Base-by-base conservation (phyloP, 2,888 invertebrate species). In the Aromia moschata region DNA sequence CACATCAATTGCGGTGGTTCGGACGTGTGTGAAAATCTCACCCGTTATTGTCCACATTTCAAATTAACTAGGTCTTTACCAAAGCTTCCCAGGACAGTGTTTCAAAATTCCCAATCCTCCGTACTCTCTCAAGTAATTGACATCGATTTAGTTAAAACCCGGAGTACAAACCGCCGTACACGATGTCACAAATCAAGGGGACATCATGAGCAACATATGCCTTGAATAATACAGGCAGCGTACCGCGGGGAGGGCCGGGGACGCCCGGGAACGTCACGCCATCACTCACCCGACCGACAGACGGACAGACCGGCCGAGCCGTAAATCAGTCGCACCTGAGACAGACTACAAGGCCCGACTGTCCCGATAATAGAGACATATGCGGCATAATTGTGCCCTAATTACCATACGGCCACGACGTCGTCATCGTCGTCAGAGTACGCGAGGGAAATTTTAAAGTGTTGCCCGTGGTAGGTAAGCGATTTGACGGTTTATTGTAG, bases 311-410 rank as follows among this genome's bases (percentile, higher is more conserved):
- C 51, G 60, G 52, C 58, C 30, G 30, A 60, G 68, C 70, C 74
- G 75, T 79, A 79, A 79, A 79, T 79, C 79, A 79, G 78, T 76
- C 77, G 74, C 78, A 78, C 79, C 77, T 79, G 77, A 77, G 77
- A 78, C 79, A 74, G 69, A 67, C 68, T 71, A 74, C 77, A 75
- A 76, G 76, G 73, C 69, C 74, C 72, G 63, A 70, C 70, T 76
- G 74, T 74, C 75, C 74, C 63, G 76, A 75, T 78, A 78, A 79
- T 79, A 75, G 74, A 78, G 77, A 78, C 77, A 76, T 78, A 78
- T 75, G 76, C 76, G 70, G 75, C 74, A 76, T 77, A 77, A 77
- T 77, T 76, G 76, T 60, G 55, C 25, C 64, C 71, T 74, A 74
- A 74, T 75, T 74, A 74, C 73, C 74, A 76, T 76, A 74, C 57